Conservation (phyloP, 1,140 invertebrate species). For the Heliconius eleuchia region DNA sequence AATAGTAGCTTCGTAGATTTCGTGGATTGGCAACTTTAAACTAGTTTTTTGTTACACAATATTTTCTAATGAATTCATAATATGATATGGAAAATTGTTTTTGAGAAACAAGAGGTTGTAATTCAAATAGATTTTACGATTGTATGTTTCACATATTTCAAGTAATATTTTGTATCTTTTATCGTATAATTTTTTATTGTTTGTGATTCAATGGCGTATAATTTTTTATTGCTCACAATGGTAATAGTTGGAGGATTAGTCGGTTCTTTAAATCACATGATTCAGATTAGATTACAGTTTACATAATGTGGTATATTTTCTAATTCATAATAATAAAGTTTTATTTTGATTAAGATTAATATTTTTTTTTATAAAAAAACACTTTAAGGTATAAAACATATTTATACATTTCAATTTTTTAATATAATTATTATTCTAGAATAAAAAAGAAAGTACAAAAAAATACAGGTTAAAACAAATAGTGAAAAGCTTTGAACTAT, state of each 20-base stretch:
- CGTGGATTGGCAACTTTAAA: not conserved
- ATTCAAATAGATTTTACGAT: conserved; percentile 8
- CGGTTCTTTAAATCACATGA: not conserved
- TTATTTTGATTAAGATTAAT: too few relatives aligned
- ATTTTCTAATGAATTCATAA: conserved; percentile 14
- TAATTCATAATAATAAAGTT: too few relatives aligned
- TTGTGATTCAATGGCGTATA: not conserved
- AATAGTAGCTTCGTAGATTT: not conserved
- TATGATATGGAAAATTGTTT: conserved; percentile 2
- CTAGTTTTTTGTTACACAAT: conserved; percentile 1
- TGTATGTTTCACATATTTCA: not conserved
- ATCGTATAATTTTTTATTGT: not conserved
- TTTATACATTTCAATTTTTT: too few relatives aligned
- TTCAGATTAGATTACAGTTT: not conserved
- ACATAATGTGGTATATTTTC: too few relatives aligned
- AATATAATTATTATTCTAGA: too few relatives aligned
- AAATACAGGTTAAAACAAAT: too few relatives aligned
- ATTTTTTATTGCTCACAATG: not conserved
- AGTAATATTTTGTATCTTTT: not conserved
- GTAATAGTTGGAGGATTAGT: not conserved
- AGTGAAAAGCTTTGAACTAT: too few relatives aligned
- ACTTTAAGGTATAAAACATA: too few relatives aligned
- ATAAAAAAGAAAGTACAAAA: too few relatives aligned
- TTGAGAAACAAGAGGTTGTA: conserved; percentile 4
- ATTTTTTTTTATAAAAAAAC: too few relatives aligned